Evolutionary conservation across 2,113 vertebrate species (phyloP), one percentile per base, ranked within the genome.

Genomic region (Acanthochromis polyacanthus): DNA sequence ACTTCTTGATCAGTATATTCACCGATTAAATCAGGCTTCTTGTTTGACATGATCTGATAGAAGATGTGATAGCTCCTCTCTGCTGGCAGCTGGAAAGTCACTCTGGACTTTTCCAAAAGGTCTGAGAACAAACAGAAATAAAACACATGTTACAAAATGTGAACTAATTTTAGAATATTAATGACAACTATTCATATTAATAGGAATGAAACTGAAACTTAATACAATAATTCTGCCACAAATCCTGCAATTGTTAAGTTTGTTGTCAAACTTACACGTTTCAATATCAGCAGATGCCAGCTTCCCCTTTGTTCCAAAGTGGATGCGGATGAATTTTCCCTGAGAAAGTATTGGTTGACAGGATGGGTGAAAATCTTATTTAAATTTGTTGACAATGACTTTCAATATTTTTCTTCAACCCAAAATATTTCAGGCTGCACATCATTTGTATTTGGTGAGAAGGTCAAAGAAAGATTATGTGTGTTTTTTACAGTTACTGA

Each of bases 271-370:
- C 92, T 63, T 77, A 93, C 91, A 93, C 0, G 90, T 94, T 77
- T 94, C 93, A 50, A 93, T 93, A 83, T 94, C 93, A 46, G 93
- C 91, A 7, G 92, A 93, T 4, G 93, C 48, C 84, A 94, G 75
- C 82, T 94, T 94, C 53, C 93, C 93, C 28, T 91, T 87, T 3
- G 89, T 81, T 55, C 92, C 91, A 63, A 94, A 94, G 82, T 94
- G 93, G 46, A 94, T 94, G 69, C 89, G 76, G 57, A 93, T 94
- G 77, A 94, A 94, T 88, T 94, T 93, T 58, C 93, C 93, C 93
- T 36, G 10, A 36, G 1, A 36, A 36, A 36, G 32, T 9, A 36
- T 36, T 36, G 32, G 7, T 9, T 36, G 32, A 36, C 32, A 36
- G 32, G 7, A 9, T 36, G 32, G 5, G 32, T 36, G 32, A 36